phyloP scores from a whole-genome alignment of 2,113 vertebrate genomes.

The Oxygymnocypris stewartii region DNA sequence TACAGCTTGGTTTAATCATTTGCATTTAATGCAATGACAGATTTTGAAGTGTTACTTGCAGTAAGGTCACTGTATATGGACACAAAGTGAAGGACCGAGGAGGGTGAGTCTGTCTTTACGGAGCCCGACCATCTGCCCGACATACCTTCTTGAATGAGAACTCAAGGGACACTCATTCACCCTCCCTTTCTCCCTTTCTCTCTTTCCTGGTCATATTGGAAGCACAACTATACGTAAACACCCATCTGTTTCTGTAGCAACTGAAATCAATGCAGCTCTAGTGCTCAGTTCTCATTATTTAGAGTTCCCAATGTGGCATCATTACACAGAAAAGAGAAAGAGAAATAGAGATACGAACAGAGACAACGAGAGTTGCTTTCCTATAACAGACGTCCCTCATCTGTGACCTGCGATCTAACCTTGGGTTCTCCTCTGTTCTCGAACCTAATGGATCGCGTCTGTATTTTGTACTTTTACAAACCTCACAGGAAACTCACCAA shows the following conservation, averaged over 20 bases:
- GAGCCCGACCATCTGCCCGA: slow-evolving; percentile 16
- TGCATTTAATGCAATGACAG: neutral
- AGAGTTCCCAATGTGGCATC: slow-evolving; percentile 16
- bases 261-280: slow-evolving; percentile 56
- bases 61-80: neutral
- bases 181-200: neutral
- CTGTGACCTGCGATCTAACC: slow-evolving; percentile 5
- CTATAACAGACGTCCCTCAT: slow-evolving; percentile 22
- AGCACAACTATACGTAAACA: slow-evolving; percentile 48
- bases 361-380: neutral
- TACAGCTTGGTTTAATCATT: slow-evolving; percentile 1
- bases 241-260: slow-evolving; percentile 55
- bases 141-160: slow-evolving; percentile 36
- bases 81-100: neutral
- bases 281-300: slow-evolving; percentile 1
- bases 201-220: slow-evolving; percentile 32
- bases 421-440: neutral
- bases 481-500: slow-evolving; percentile 11
- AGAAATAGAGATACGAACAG: slow-evolving; percentile 14
- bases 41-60: neutral
- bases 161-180: slow-evolving; percentile 22
- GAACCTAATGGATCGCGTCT: slow-evolving; percentile 14
- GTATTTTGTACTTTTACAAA: slow-evolving; percentile 20
- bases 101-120: neutral
- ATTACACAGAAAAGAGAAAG: slow-evolving; percentile 6